These are phyloP conservation scores for Lophius piscatorius DNA, from an alignment of 2,113 vertebrate genomes.

Conservation along the genomic window DNA sequence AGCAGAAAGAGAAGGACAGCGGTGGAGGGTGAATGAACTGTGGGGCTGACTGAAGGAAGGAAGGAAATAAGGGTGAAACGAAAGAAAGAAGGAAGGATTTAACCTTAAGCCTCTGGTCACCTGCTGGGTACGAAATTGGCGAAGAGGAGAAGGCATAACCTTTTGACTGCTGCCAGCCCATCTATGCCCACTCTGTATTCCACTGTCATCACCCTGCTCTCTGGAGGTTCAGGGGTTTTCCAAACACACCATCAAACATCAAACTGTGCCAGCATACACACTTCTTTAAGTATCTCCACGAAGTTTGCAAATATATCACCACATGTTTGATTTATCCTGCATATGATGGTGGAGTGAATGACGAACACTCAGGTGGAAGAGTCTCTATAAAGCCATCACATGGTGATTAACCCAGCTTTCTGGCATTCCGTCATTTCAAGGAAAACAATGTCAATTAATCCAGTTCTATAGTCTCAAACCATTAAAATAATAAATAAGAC, in stretches of 20 bases:
- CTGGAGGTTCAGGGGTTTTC: neutral
- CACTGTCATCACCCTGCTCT: conserved; percentile 4
- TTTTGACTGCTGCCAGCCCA: conserved; percentile 22
- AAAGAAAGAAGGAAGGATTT: conserved; percentile 37
- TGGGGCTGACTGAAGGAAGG: conserved; percentile 15
- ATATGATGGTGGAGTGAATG: too few species aligned
- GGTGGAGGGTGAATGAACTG: conserved; percentile 17
- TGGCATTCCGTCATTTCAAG: too few species aligned
- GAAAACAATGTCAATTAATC: too few species aligned
- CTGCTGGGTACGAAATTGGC: conserved; percentile 57
- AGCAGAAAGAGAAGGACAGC: conserved; percentile 15
- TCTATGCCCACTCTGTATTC: conserved; percentile 12
- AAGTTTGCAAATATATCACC: too few species aligned
- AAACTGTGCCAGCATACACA: too few species aligned
- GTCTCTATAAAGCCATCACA: too few species aligned
- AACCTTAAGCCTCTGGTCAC: conserved; percentile 38
- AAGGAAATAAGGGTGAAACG: conserved; percentile 2
- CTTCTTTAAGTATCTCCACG: too few species aligned
- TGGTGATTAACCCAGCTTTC: too few species aligned
- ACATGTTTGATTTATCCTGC: too few species aligned
- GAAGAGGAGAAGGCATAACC: conserved; percentile 24
- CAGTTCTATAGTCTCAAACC: too few species aligned
- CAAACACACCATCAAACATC: neutral
- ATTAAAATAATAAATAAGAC: too few species aligned
- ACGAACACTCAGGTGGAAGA: too few species aligned